phyloP scores from a whole-genome alignment of 2,888 invertebrate genomes.

The Leucophora obtusa region DNA sequence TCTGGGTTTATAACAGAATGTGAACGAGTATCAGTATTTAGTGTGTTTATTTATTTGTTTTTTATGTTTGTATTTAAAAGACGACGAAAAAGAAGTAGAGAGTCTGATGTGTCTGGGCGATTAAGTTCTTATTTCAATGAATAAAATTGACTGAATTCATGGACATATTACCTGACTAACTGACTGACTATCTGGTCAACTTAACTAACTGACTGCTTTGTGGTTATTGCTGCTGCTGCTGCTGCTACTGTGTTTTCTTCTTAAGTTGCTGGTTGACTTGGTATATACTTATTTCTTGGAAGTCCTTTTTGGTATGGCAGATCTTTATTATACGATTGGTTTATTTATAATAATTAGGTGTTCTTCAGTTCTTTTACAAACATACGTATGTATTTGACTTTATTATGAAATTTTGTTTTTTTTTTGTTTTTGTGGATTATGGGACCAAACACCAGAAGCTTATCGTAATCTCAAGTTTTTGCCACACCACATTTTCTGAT shows the following conservation, averaged over 20 bases:
- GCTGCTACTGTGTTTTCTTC: not conserved
- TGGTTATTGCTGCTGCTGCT: not conserved
- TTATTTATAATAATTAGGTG: slow-evolving; percentile 78
- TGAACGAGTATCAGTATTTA: slow-evolving; percentile 4
- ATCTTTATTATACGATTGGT: slow-evolving; percentile 78
- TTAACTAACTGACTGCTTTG: slow-evolving; percentile 39
- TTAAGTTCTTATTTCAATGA: slow-evolving; percentile 74
- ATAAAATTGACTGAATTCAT: slow-evolving; percentile 62
- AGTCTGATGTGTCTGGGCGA: slow-evolving; percentile 66
- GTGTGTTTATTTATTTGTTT: not conserved
- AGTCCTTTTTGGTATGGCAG: slow-evolving; percentile 65
- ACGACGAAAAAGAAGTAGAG: slow-evolving; percentile 4
- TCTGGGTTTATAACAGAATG: not conserved
- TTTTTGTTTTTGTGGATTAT: slow-evolving; percentile 44
- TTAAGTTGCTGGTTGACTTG: not conserved
- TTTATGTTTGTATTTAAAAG: not conserved
- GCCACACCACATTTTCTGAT: slow-evolving; percentile 62
- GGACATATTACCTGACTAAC: slow-evolving; percentile 64
- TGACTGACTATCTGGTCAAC: slow-evolving; percentile 48
- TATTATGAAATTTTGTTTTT: too few species aligned
- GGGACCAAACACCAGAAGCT: slow-evolving; percentile 69
- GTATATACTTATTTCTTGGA: slow-evolving; percentile 53
- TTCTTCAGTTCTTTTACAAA: slow-evolving; percentile 65
- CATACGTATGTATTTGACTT: slow-evolving; percentile 3
- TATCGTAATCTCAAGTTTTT: slow-evolving; percentile 69